Conservation (phyloP, 1,140 invertebrate species). For the Rhyacophila brunnea region DNA sequence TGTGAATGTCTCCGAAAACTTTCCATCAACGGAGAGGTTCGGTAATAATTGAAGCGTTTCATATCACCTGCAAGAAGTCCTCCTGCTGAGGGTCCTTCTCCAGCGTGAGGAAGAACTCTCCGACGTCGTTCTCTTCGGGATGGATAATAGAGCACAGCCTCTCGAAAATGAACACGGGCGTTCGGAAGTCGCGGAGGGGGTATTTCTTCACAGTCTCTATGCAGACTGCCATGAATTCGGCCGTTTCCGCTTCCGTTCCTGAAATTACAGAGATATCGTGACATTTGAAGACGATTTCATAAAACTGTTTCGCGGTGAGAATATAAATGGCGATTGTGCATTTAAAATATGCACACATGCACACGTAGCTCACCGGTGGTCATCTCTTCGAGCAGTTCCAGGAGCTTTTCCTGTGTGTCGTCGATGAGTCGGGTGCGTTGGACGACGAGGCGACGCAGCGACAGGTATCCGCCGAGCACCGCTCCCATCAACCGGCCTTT, state of each 20-base stretch:
- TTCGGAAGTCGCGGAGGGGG: slow-evolving; percentile 86
- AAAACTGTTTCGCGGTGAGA: no score
- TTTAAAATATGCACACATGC: not conserved
- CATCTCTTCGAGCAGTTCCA: slow-evolving; percentile 95
- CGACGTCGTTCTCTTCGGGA: slow-evolving; percentile 95
- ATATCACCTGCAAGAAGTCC: slow-evolving; percentile 83
- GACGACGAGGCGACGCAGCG: slow-evolving; percentile 85
- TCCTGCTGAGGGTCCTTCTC: slow-evolving; percentile 99
- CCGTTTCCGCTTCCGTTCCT: slow-evolving; percentile 94
- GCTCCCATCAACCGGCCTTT: slow-evolving; percentile 86
- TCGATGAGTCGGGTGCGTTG: slow-evolving; percentile 93
- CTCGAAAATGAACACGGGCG: slow-evolving; percentile 97
- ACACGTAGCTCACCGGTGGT: slow-evolving; percentile 69
- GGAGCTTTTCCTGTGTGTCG: slow-evolving; percentile 93
- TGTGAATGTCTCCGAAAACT: no score
- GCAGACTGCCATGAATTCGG: slow-evolving; percentile 96
- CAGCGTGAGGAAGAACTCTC: slow-evolving; percentile 93
- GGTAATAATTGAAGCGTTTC: no score
- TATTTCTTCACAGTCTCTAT: slow-evolving; percentile 95
- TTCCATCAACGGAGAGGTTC: no score
- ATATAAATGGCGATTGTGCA: not conserved
- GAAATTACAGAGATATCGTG: slow-evolving; percentile 22
- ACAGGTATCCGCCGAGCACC: slow-evolving; percentile 91
- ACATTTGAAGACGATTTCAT: not conserved
- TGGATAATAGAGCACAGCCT: slow-evolving; percentile 96